These are phyloP conservation scores for Ceyx cyanopectus DNA, from an alignment of 2,113 vertebrate species.

Conservation along the genomic window DNA sequence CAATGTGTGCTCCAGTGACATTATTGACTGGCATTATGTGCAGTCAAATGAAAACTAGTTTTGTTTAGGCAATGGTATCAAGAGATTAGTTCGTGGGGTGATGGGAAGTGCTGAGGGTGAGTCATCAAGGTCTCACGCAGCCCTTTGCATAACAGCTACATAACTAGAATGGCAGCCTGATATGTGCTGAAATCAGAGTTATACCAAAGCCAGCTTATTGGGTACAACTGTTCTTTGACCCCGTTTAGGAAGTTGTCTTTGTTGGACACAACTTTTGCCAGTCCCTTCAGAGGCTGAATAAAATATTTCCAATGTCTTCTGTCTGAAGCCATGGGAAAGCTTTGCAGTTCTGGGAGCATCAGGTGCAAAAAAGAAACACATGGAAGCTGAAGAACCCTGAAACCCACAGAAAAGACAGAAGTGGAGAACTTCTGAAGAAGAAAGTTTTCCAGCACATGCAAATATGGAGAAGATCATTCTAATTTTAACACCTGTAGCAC, in stretches of 20 bases:
- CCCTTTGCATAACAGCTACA: neutral
- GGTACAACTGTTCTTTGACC: neutral
- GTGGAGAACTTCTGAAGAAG: neutral
- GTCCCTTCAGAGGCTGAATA: neutral
- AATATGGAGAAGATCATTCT: neutral
- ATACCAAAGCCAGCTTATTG: neutral
- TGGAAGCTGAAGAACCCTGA: fast-evolving
- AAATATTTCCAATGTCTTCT: neutral
- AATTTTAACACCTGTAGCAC: neutral
- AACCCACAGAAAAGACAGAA: neutral
- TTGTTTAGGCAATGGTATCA: slow-evolving; percentile 14
- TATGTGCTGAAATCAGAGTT: neutral
- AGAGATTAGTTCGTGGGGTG: slow-evolving; percentile 4
- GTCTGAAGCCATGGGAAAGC: neutral
- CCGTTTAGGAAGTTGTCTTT: slow-evolving; percentile 1
- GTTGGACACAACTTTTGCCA: neutral
- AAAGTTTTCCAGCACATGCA: neutral
- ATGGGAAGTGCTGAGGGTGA: neutral
- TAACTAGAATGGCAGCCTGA: neutral
- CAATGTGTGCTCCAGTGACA: neutral
- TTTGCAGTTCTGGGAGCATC: neutral
- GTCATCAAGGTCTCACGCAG: slow-evolving; percentile 24
- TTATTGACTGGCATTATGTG: neutral
- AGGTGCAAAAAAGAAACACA: neutral
- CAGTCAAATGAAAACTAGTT: neutral